These are phyloP conservation scores for Ardeotis arabs DNA, from an alignment of 2,113 vertebrate genomes.

Conservation along the genomic window DNA sequence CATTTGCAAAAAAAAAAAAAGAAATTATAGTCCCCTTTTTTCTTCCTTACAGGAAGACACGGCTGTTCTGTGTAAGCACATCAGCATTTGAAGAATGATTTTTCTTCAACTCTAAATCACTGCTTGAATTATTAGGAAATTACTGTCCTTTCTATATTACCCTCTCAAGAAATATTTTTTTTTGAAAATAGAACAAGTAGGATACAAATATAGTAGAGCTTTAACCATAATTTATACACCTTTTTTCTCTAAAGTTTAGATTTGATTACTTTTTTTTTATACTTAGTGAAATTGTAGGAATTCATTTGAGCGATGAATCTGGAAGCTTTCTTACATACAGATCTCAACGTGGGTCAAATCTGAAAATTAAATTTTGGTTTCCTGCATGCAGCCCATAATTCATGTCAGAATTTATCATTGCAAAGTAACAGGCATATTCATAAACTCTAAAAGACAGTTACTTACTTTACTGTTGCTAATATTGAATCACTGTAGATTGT, in stretches of 20 bases:
- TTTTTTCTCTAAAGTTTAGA: neutral
- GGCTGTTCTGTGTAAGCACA: neutral
- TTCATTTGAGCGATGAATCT: neutral
- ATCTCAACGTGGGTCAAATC: neutral
- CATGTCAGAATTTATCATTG: neutral
- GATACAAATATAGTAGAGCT: neutral
- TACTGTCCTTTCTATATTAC: neutral
- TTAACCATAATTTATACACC: neutral
- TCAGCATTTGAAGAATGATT: neutral
- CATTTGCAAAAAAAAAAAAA: neutral
- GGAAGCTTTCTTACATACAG: neutral
- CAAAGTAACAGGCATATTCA: neutral
- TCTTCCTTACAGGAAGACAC: neutral
- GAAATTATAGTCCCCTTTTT: neutral
- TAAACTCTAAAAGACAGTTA: neutral
- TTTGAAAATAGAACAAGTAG: neutral
- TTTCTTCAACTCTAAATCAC: neutral
- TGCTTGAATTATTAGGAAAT: neutral
- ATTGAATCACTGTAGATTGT: neutral
- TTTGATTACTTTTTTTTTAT: neutral
- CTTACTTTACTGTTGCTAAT: neutral
- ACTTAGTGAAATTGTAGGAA: neutral
- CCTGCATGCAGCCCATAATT: accelerated
- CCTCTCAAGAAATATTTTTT: neutral
- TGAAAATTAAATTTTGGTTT: neutral